These are phyloP conservation scores for Cavia porcellus DNA, from an alignment of 2,113 vertebrate species.

Conservation along the genomic window DNA sequence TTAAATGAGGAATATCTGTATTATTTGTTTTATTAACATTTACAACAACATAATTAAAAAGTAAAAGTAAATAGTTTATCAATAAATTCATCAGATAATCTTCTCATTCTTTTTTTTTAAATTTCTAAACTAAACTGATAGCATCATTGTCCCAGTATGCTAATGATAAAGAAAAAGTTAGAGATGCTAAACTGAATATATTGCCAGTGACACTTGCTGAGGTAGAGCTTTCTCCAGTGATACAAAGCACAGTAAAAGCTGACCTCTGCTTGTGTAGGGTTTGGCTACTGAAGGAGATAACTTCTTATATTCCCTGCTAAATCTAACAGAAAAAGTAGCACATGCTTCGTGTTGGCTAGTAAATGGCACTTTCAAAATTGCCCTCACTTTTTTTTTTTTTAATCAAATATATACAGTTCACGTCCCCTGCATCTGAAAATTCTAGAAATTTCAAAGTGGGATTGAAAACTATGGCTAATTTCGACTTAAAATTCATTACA, in stretches of 20 bases:
- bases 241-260: not conserved
- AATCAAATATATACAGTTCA: not conserved
- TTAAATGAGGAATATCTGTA: not conserved
- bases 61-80: not conserved
- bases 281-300: not conserved
- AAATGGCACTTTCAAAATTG: not conserved
- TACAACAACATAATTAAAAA: not conserved
- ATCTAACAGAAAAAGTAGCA: not conserved
- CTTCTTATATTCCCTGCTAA: not conserved
- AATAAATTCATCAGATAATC: not conserved
- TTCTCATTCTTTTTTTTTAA: not conserved
- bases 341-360: not conserved
- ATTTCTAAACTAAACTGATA: not conserved
- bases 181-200: not conserved
- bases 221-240: not conserved
- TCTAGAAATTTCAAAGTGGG: not conserved
- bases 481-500: not conserved
- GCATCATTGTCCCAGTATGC: not conserved
- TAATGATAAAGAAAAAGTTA: not conserved
- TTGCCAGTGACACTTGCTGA: not conserved
- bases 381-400: not conserved
- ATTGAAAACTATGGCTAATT: not conserved
- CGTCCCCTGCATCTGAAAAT: not conserved
- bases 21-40: conserved; percentile 67
- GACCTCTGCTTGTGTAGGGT: not conserved